Evolutionary conservation across 2,888 invertebrate species (phyloP).

Genomic region (Lepidocyrtinus sp.): DNA sequence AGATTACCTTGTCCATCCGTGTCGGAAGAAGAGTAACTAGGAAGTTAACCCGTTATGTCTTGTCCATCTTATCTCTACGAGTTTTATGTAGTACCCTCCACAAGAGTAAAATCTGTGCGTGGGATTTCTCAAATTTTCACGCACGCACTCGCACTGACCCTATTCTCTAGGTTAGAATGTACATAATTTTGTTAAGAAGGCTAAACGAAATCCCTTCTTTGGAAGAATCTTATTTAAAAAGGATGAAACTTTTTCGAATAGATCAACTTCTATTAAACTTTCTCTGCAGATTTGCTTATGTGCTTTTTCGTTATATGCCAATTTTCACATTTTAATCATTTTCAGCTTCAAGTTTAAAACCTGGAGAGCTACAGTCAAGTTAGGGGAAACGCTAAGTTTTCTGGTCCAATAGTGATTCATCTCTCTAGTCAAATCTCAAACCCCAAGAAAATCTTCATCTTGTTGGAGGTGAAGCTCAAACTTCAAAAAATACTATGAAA

Average conservation of each 20-base stretch:
- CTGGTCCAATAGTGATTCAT: conserved; percentile 60
- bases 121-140: not conserved
- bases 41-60: conserved; percentile 6
- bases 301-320: not conserved
- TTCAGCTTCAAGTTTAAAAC: not conserved
- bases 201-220: conserved; percentile 1
- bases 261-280: conserved; percentile 14
- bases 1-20: conserved; percentile 27
- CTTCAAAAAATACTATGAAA: too few species aligned
- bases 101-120: conserved; percentile 1
- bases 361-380: conserved; percentile 14
- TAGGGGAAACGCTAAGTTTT: conserved; percentile 30
- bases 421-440: conserved; percentile 22
- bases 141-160: conserved; percentile 8
- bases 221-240: conserved; percentile 9
- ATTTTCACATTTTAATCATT: conserved; percentile 1
- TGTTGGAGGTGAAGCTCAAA: too few species aligned
- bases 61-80: conserved; percentile 9
- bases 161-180: not conserved
- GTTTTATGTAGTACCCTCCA: conserved; percentile 17
- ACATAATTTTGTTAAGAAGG: conserved; percentile 9
- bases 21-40: conserved; percentile 5
- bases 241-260: conserved; percentile 4
- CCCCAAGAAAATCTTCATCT: too few species aligned
- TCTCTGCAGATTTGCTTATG: not conserved